A percentile compares a stretch with the other conserved stretches of the same genome.
phyloP scores from a whole-genome alignment of 2,797 vertebrate species.

The Cryptoblepharus egeriae region DNA sequence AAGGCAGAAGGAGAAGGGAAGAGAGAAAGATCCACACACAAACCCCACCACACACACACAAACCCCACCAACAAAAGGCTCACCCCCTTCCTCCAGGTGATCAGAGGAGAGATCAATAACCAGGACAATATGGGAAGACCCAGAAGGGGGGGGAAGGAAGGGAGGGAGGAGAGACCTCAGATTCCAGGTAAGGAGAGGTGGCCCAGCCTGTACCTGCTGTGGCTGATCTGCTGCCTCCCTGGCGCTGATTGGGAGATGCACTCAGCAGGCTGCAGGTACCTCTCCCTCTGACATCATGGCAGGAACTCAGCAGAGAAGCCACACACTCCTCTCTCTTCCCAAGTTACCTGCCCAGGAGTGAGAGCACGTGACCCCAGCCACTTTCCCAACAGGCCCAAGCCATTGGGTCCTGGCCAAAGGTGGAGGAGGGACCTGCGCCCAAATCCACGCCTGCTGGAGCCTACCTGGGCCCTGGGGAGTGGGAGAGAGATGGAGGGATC shows the following conservation, averaged over 20 bases:
- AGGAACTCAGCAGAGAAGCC: slow-evolving; percentile 70
- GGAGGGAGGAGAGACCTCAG: slow-evolving; percentile 14
- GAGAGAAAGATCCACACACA: slow-evolving; percentile 59
- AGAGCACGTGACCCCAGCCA: slow-evolving; percentile 79
- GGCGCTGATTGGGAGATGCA: slow-evolving; percentile 86
- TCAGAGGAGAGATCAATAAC: slow-evolving; percentile 81
- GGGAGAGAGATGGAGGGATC: slow-evolving; percentile 32
- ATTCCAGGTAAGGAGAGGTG: slow-evolving; percentile 26
- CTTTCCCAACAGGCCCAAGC: slow-evolving; percentile 62
- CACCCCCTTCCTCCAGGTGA: slow-evolving; percentile 87
- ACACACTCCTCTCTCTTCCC: slow-evolving; percentile 47
- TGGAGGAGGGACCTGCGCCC: slow-evolving; percentile 82
- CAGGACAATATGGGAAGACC: slow-evolving; percentile 70
- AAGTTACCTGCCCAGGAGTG: slow-evolving; percentile 88
- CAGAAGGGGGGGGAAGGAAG: slow-evolving; percentile 34
- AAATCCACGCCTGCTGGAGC: slow-evolving; percentile 60
- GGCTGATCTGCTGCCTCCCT: slow-evolving; percentile 83
- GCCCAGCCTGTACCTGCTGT: slow-evolving; percentile 86
- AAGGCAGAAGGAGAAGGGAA: slow-evolving; percentile 54
- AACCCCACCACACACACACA: slow-evolving; percentile 75
- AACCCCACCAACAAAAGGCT: slow-evolving; percentile 79
- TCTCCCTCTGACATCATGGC: slow-evolving; percentile 90
- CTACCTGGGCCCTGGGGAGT: slow-evolving; percentile 45
- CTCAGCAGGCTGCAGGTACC: slow-evolving; percentile 82
- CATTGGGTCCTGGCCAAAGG: slow-evolving; percentile 88